These are phyloP conservation scores for Drosophila kikkawai DNA, from an alignment of 1,140 invertebrate genomes.

Conservation along the genomic window DNA sequence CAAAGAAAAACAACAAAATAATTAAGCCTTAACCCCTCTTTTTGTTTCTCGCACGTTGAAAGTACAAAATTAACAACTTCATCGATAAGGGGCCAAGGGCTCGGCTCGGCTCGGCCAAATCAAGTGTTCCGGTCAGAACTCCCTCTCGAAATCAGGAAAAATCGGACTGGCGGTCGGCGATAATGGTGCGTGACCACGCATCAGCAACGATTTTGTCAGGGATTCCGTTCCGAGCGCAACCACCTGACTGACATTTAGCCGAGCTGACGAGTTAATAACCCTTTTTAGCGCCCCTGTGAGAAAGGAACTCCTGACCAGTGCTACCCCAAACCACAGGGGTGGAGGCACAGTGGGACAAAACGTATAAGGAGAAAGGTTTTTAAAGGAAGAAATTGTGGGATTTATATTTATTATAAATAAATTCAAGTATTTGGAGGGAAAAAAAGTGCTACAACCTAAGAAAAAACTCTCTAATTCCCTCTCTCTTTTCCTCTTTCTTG, in stretches of 20 bases:
- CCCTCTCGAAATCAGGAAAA: background rate
- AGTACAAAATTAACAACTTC: conserved; percentile 77
- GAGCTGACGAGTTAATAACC: conserved; percentile 85
- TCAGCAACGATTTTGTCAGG: conserved; percentile 81
- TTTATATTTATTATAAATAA: too few relatives aligned
- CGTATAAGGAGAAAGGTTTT: background rate
- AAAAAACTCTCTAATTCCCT: too few relatives aligned
- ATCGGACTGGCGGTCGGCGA: conserved; percentile 32
- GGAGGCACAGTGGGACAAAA: conserved; percentile 19
- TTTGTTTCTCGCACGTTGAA: conserved; percentile 18
- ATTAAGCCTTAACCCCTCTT: conserved; percentile 43
- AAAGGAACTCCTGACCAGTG: conserved; percentile 22
- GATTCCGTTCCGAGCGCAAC: conserved; percentile 43
- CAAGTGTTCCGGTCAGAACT: conserved; percentile 44
- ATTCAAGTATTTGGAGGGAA: too few relatives aligned
- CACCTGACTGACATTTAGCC: conserved; percentile 79
- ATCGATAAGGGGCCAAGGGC: conserved; percentile 64
- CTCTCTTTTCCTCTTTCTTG: too few relatives aligned
- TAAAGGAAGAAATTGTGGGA: background rate
- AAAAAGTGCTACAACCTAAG: too few relatives aligned
- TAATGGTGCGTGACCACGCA: conserved; percentile 85
- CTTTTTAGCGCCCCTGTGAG: conserved; percentile 75
- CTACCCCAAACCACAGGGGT: background rate
- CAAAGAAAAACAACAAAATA: conserved; percentile 57
- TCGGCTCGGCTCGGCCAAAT: conserved; percentile 44